phyloP scores from a whole-genome alignment of 2,113 vertebrate species.

The Ctenodactylus gundi region DNA sequence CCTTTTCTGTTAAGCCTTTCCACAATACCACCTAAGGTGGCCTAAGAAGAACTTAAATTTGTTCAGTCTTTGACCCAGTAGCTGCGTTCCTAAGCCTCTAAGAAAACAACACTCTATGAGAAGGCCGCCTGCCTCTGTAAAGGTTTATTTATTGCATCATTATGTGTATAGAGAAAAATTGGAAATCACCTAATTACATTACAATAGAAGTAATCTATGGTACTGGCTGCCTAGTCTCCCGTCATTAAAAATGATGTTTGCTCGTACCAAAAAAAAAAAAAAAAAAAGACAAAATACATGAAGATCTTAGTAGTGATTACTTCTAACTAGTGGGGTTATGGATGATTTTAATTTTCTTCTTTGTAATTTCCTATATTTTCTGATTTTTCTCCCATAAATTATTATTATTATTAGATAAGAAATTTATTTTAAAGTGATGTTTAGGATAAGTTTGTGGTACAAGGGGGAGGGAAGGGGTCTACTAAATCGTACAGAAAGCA shows the following conservation, averaged over 20 bases:
- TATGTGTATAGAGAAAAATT: conserved; percentile 49
- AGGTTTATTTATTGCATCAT: conserved; percentile 58
- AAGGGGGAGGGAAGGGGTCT: not conserved
- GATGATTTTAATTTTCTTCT: conserved; percentile 71
- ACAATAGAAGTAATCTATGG: conserved; percentile 52
- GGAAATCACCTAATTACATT: conserved; percentile 42
- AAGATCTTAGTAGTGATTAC: conserved; percentile 25
- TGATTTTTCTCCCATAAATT: conserved; percentile 59
- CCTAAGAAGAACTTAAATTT: not conserved
- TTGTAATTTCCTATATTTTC: conserved; percentile 70
- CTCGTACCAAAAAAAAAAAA: conserved; percentile 41
- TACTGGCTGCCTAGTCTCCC: not conserved
- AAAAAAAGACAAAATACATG: conserved; percentile 2
- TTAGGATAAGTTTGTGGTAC: conserved; percentile 48
- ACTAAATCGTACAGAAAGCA: not conserved
- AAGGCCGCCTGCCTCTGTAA: conserved; percentile 9
- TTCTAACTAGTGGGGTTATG: conserved; percentile 49
- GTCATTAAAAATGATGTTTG: conserved; percentile 43
- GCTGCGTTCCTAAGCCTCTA: conserved; percentile 43
- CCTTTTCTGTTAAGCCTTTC: too few relatives aligned
- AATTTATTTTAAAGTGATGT: conserved; percentile 58
- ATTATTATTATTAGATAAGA: conserved; percentile 65
- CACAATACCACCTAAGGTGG: not conserved
- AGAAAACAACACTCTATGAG: conserved; percentile 28
- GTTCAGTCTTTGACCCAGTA: conserved; percentile 37